Evolutionary conservation across 2,113 vertebrate species (phyloP).

Genomic region (Uropsilus gracilis): DNA sequence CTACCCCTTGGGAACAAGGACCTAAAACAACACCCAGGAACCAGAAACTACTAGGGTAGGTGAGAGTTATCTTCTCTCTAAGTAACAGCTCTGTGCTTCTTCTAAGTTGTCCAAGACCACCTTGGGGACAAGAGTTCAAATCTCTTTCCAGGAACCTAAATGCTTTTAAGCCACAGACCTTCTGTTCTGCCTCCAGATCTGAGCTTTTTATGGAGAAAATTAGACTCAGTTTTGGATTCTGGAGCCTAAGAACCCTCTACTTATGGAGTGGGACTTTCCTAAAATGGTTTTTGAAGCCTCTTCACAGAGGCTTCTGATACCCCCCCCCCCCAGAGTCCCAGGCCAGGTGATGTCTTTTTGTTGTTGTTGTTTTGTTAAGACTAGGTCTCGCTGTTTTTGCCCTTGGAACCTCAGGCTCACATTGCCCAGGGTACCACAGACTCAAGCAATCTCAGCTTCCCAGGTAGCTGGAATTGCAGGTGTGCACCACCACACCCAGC

Average conservation of each 20-base stretch:
- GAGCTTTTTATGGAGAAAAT: constrained; percentile 5
- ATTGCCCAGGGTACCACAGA: no score
- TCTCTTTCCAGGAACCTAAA: not conserved
- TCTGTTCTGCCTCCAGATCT: not conserved
- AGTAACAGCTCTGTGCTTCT: not conserved
- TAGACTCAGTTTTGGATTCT: not conserved
- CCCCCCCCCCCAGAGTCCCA: not conserved
- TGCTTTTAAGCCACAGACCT: not conserved
- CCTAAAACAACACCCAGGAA: constrained; percentile 2
- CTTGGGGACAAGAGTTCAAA: not conserved
- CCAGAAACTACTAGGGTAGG: not conserved
- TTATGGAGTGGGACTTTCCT: not conserved
- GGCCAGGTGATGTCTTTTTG: constrained; percentile 3
- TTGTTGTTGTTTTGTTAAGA: no score
- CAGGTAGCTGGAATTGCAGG: no score
- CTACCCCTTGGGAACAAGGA: not conserved
- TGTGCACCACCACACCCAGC: no score
- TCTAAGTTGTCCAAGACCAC: not conserved
- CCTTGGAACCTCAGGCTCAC: no score
- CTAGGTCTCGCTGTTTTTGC: no score
- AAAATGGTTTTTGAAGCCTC: not conserved
- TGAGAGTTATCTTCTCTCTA: not conserved
- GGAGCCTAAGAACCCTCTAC: not conserved
- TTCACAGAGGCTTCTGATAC: not conserved
- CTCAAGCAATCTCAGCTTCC: no score